A percentile compares a stretch with the other conserved stretches of the same genome.
Conservation (phyloP, 2,113 vertebrate genomes). For the Phalacrocorax carbo region DNA sequence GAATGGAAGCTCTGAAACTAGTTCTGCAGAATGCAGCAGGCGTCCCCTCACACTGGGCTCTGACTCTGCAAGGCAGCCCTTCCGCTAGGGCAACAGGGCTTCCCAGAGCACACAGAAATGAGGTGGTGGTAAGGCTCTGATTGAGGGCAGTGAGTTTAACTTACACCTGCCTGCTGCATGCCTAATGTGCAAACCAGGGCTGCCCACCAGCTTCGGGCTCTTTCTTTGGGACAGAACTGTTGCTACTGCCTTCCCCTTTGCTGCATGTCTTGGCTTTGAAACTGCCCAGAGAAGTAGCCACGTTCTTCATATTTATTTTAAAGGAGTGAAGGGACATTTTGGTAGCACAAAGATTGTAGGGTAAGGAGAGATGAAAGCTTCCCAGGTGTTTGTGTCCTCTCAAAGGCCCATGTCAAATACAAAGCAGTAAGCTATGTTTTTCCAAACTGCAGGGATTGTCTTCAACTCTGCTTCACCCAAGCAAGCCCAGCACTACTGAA, state of each 20-base stretch:
- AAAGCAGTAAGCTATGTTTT: background rate
- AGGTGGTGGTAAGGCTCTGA: background rate
- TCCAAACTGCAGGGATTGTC: background rate
- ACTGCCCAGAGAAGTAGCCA: background rate
- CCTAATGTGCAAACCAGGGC: background rate
- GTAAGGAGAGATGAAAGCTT: background rate
- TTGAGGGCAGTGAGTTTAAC: background rate
- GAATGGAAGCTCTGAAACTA: background rate
- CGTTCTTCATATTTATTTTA: background rate
- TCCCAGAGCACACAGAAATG: background rate
- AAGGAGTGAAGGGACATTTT: background rate
- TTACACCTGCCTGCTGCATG: background rate
- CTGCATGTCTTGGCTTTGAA: background rate
- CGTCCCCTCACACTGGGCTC: background rate
- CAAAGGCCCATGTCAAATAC: background rate
- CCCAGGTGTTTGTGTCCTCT: background rate
- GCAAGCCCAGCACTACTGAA: background rate
- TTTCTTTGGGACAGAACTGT: background rate
- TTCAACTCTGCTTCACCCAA: background rate
- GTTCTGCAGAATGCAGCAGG: fast-evolving
- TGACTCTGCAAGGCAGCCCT: no score
- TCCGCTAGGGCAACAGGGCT: background rate
- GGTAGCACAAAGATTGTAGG: background rate
- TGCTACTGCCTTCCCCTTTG: background rate
- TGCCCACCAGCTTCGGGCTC: background rate